Evolutionary conservation across 30 jellyfish, hydroid and myxozoan genomes (phyloP), one percentile per base, ranked within the genome.

Genomic region (Mastigias papua): DNA sequence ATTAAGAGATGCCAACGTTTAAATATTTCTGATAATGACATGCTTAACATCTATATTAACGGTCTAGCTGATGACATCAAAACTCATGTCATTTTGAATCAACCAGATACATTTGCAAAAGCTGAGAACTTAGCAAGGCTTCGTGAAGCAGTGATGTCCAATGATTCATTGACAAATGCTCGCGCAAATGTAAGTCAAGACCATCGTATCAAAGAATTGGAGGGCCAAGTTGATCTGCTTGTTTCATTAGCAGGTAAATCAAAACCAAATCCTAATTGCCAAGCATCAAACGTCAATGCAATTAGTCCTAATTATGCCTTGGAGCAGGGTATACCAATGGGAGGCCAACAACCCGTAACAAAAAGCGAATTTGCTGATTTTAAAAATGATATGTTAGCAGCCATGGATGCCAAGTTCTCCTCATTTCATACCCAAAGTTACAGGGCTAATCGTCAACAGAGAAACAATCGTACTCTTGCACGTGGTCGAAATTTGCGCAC

Each of bases 401-500:
- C 84, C 27, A 48, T 73, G 19, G 37, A 3, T 42, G 54, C 54
- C 54, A 42, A 42, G 54, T 23, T 20, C 16, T 29, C 48, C 8
- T 27, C 57, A 30, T 54, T 2, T 1, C 21, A 76, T 21, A 46
- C 31, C 32, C 22, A 76, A 50, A 76, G 42, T 6, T 71, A 30
- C 25, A 76, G 34, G 62, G 17, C 32, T 33, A 27, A 68, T 7
- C 58, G 1, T 30, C 87, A 5, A 4, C 74, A 50, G 30, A 50
- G 30, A 7, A 30, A 57, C 58, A 33, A 23, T 37, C 61, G 16
- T 19, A 26, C 17, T 31, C 10, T 30, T 51, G 58, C 75, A 1
- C 60, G 87, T 9, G 87, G 87, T 29, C 87, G 87, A 29, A 76
- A 76, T 48, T 76, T 76, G 61, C 74, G 87, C 58, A 57, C 87